Evolutionary conservation across 2,888 invertebrate genomes (phyloP), one percentile per base, ranked within the genome.

Genomic region (Lithophane ornitopus): DNA sequence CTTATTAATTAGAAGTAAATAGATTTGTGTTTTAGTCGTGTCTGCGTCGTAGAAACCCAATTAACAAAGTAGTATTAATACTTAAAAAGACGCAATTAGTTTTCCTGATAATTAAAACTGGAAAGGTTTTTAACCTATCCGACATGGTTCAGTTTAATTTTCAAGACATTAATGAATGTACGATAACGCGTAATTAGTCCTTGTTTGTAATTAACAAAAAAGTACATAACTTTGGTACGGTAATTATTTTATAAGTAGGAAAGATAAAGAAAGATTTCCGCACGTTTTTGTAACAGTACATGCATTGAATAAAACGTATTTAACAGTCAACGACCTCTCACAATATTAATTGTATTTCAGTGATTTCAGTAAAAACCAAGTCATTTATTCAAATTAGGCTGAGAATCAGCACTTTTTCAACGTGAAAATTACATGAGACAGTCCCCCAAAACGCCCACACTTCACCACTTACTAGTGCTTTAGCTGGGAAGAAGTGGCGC

Each of bases 91-190:
- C 62, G 70, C 44, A 66, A 73, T 78, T 74, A 73, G 75, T 73
- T 73, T 56, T 16, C 26, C 39, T 61, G 69, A 78, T 78, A 80
- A 69, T 79, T 67, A 67, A 67, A 85, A 76, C 70, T 52, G 41
- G 58, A 44, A 76, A 76, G 68, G 79, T 80, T 69, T 76, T 75
- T 73, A 78, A 80, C 76, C 78, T 78, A 56, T 44, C 58, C 56
- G 70, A 76, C 67, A 76, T 68, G 69, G 74, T 69, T 78, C 39
- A 28, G 75, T 74, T 86, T 62, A 22, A 59, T 63, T 79, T 74
- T 63, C 34, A 70, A 76, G 41, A 70, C 26, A 62, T 66, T 70
- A 71, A 84, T 59, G 65, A 54, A 59, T 28, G 34, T 72, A 44
- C 65, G 81, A 69, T 74, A 70, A 41, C 46, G 28, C 14, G 14